Evolutionary conservation across 2,113 vertebrate species (phyloP).

Genomic region (Istiophorus platypterus): DNA sequence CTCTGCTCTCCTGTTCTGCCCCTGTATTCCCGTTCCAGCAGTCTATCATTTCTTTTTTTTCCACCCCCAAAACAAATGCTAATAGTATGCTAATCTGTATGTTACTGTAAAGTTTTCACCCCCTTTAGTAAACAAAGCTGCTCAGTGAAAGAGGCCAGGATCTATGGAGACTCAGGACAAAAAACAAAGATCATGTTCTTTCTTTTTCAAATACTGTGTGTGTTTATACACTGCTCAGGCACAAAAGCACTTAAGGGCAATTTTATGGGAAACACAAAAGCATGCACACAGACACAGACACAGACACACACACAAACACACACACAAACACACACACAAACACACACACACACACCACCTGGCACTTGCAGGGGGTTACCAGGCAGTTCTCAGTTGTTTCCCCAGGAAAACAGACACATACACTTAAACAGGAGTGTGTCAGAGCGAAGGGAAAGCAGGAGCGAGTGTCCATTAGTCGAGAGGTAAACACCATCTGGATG

Average conservation of each 20-base stretch:
- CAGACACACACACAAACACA: slow-evolving; percentile 3
- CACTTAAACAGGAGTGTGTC: slow-evolving; percentile 38
- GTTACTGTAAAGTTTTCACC: slow-evolving; percentile 22
- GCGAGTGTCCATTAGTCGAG: slow-evolving; percentile 38
- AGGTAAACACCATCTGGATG: slow-evolving; percentile 79
- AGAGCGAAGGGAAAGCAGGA: not conserved
- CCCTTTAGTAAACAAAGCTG: not conserved
- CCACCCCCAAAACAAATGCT: slow-evolving; percentile 55
- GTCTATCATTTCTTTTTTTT: slow-evolving; percentile 12
- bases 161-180: not conserved
- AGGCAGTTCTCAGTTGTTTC: slow-evolving; percentile 17
- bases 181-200: not conserved
- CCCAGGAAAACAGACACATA: slow-evolving; percentile 1
- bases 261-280: slow-evolving; percentile 1
- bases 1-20: slow-evolving; percentile 28
- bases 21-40: slow-evolving; percentile 15
- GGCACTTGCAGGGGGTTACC: slow-evolving; percentile 29
- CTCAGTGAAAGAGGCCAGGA: not conserved
- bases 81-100: slow-evolving; percentile 68
- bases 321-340: not conserved
- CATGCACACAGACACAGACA: not conserved
- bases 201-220: not conserved
- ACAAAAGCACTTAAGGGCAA: not conserved
- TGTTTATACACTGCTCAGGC: not conserved
- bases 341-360: slow-evolving; percentile 17